Evolutionary conservation across 2,888 invertebrate genomes (phyloP).

Genomic region (Euclidia mi): DNA sequence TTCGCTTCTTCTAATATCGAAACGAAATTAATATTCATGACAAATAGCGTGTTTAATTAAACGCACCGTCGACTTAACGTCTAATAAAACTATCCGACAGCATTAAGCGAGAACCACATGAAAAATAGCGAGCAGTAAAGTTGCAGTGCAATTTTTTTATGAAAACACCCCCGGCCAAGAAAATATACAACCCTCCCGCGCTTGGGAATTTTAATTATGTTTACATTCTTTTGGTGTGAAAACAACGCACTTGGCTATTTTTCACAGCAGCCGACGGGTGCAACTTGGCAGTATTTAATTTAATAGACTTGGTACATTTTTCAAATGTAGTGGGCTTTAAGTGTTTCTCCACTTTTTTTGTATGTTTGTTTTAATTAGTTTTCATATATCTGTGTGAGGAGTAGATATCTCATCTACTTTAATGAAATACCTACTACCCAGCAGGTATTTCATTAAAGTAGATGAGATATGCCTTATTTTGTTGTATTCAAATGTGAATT

Average conservation of each 20-base stretch:
- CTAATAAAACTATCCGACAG: conserved; percentile 34
- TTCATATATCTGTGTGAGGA: conserved; percentile 1
- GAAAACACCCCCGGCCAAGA: conserved; percentile 42
- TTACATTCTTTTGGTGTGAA: conserved; percentile 72
- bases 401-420: too few relatives aligned
- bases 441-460: not conserved
- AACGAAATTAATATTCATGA: not conserved
- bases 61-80: conserved; percentile 23
- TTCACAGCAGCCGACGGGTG: conserved; percentile 55
- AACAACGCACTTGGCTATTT: conserved; percentile 67
- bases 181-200: conserved; percentile 47
- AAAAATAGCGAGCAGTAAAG: conserved; percentile 32
- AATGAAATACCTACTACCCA: too few relatives aligned
- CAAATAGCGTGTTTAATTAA: not conserved
- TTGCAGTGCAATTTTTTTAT: conserved; percentile 43
- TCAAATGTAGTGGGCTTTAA: conserved; percentile 55
- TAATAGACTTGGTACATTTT: conserved; percentile 62
- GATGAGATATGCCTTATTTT: too few relatives aligned
- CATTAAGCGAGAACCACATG: conserved; percentile 26
- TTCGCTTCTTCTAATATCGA: too few relatives aligned
- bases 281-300: conserved; percentile 53
- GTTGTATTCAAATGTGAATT: too few relatives aligned
- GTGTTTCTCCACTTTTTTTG: conserved; percentile 29
- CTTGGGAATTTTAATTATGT: conserved; percentile 78
- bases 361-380: conserved; percentile 41